Base-by-base conservation (phyloP, 2,113 vertebrate genomes). In the Dryoscopus gambensis region DNA sequence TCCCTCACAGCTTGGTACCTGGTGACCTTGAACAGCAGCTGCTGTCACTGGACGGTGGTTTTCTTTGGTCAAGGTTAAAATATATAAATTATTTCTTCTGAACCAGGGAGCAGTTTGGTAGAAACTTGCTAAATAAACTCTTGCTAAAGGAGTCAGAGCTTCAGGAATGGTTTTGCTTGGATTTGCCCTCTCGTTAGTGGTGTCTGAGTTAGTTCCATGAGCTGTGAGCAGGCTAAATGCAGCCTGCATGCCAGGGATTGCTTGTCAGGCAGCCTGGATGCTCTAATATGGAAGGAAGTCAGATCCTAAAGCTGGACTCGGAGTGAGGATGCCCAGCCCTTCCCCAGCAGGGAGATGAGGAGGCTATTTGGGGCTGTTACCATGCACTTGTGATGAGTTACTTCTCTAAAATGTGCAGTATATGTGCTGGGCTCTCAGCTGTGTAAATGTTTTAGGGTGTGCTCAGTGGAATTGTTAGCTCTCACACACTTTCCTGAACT, bases 11-110 rank as follows among this genome's bases (percentile, higher is more conserved):
- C 25, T 65, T 39, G 35, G 42, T 60, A 68, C 86, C 65, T 63
- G 64, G 63, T 93, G 95, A 94, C 93, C 93, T 95, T 96, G 87
- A 90, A 22, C 64, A 91, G 64, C 31, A 87, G 71, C 67, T 64
- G 70, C 27, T 94, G 67, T 80, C 90, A 37, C 8, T 87, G 71
- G 9, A 35, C 21, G 28, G 28, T n/a, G 15, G 15, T 90, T 75
- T 53, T 3, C 37, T 93, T 87, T 69, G 50, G 16, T n/a, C 23
- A 31, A 52, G 15, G 59, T 63, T 69, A 73, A 55, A 33, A 24
- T 20, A 8, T 2, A 10, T 13, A 42, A 60, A 39, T 77, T 2
- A 16, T 14, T 82, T 57, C 28, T 73, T 2, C 65, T 42, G 63
- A 80, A 35, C 18, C 50, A 82, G 31, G 3, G 19, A 91, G 74